phyloP scores from a whole-genome alignment of 2,888 invertebrate genomes.

The Tetranychus piercei region DNA sequence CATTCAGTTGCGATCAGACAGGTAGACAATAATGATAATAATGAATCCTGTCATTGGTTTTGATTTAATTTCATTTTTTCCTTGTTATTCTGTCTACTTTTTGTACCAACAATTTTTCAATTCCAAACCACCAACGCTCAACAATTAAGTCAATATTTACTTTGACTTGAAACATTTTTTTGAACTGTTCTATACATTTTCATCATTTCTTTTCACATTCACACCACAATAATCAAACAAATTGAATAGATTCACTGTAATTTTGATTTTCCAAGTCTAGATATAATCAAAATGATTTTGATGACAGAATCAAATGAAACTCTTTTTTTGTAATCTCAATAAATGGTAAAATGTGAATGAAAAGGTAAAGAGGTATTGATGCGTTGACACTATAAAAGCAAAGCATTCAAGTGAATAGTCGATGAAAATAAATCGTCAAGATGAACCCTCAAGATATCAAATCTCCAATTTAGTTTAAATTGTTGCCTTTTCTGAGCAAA shows the following conservation, averaged over 20 bases:
- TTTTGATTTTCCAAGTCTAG: not conserved
- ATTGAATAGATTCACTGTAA: not conserved
- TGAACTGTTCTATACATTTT: not conserved
- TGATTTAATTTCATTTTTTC: not conserved
- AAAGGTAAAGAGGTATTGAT: no score
- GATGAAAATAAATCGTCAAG: no score
- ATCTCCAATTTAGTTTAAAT: no score
- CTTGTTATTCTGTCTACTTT: not conserved
- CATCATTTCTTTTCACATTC: not conserved
- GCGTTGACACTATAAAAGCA: no score
- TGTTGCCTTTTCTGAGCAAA: no score
- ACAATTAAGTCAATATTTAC: not conserved
- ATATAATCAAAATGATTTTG: not conserved
- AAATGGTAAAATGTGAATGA: no score
- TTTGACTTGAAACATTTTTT: not conserved
- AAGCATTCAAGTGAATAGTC: no score
- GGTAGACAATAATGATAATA: no score
- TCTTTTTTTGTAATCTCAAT: no score
- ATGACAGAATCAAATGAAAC: not conserved
- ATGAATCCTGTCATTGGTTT: no score
- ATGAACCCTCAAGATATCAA: no score
- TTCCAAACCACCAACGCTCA: not conserved
- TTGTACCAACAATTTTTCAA: not conserved
- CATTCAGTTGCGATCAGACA: not conserved
- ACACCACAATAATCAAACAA: not conserved